These are phyloP conservation scores for Troides helena DNA, from an alignment of 2,888 invertebrate genomes.

Conservation along the genomic window DNA sequence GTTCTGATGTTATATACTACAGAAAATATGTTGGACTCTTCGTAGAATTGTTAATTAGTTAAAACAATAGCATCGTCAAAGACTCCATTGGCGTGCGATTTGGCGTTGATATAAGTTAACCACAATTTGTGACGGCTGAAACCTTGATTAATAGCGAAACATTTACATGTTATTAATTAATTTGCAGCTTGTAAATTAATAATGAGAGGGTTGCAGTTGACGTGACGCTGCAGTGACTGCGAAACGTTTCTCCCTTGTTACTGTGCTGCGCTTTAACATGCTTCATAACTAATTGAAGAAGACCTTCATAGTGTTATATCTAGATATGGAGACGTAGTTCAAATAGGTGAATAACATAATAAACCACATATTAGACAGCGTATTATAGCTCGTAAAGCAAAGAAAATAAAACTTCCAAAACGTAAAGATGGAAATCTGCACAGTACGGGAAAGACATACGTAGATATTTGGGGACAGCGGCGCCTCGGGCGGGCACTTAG, in stretches of 20 bases:
- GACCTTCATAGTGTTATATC: slow-evolving; percentile 46
- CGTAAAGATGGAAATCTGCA: slow-evolving; percentile 75
- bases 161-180: slow-evolving; percentile 71
- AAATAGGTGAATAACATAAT: background rate
- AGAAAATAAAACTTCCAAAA: slow-evolving; percentile 59
- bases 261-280: slow-evolving; percentile 50
- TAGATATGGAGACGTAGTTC: background rate
- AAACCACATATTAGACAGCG: slow-evolving; percentile 28
- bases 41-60: background rate
- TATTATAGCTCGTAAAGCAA: slow-evolving; percentile 48
- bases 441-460: slow-evolving; percentile 68
- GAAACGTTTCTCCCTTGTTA: slow-evolving; percentile 39
- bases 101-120: slow-evolving; percentile 5
- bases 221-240: slow-evolving; percentile 54
- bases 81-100: slow-evolving; percentile 5
- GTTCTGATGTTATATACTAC: too few species aligned
- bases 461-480: slow-evolving; percentile 65
- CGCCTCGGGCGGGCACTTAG: slow-evolving; percentile 78
- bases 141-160: slow-evolving; percentile 62
- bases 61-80: background rate
- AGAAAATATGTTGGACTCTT: too few species aligned
- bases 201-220: slow-evolving; percentile 70
- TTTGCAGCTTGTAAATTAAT: slow-evolving; percentile 68
- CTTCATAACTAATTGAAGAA: slow-evolving; percentile 69
- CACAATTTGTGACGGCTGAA: slow-evolving; percentile 34